These are phyloP conservation scores for Megalonaias nervosa DNA, from an alignment of 1,140 invertebrate genomes.

Conservation along the genomic window DNA sequence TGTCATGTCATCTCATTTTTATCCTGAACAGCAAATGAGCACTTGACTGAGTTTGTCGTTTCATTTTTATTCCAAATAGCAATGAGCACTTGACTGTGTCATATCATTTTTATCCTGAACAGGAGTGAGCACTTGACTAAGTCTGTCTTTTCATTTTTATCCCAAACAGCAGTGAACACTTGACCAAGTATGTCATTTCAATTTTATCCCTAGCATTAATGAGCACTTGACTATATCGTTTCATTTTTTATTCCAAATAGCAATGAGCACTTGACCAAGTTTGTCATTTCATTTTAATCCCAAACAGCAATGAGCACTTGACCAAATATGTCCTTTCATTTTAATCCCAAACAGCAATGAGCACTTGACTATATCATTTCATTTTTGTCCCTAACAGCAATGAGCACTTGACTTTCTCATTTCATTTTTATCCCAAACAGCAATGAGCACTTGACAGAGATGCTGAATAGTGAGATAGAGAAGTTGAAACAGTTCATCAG, in stretches of 20 bases:
- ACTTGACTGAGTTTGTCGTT: no score
- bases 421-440: conserved; percentile 37
- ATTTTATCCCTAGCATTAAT: conserved; percentile 47
- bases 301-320: conserved; percentile 58
- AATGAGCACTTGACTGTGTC: conserved; percentile 56
- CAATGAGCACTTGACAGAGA: conserved; percentile 59
- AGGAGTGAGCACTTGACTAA: no score
- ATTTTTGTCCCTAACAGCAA: conserved; percentile 59
- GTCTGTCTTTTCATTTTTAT: no score
- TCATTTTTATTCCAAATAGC: conserved; percentile 36
- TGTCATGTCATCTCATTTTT: not conserved
- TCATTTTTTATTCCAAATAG: conserved; percentile 56
- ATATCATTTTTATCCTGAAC: conserved; percentile 7
- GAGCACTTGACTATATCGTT: conserved; percentile 32
- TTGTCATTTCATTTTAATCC: conserved; percentile 5
- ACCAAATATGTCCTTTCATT: not conserved
- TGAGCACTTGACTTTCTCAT: no score
- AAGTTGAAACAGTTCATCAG: conserved; percentile 63
- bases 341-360: conserved; percentile 50
- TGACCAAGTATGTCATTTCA: not conserved
- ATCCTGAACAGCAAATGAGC: conserved; percentile 53
- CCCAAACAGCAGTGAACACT: conserved; percentile 47
- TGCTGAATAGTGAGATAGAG: conserved; percentile 63
- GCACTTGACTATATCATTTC: no score
- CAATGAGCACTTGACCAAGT: conserved; percentile 19